A percentile compares a stretch with the other conserved stretches of the same genome.
Evolutionary conservation across 2,113 vertebrate species (phyloP).

Genomic region (Eretmochelys imbricata): DNA sequence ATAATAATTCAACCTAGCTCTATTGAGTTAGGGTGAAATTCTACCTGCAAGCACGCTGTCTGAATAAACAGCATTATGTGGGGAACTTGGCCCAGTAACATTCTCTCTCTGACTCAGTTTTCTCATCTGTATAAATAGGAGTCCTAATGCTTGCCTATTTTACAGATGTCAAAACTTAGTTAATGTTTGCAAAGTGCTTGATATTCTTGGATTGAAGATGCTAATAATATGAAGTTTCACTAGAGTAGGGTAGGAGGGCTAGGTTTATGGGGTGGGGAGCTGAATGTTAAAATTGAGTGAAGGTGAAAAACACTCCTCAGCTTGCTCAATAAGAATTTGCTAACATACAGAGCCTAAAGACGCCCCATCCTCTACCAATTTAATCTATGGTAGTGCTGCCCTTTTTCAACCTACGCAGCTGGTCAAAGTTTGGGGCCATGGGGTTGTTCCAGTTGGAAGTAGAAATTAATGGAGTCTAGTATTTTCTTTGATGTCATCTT

Average conservation of each 20-base stretch:
- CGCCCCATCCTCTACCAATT: neutral
- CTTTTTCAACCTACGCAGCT: too few relatives aligned
- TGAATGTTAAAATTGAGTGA: accelerated
- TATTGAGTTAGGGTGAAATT: accelerated
- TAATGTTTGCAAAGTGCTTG: neutral
- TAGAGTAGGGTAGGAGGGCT: neutral
- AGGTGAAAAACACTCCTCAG: neutral
- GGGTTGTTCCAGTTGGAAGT: too few relatives aligned
- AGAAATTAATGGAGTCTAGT: too few relatives aligned
- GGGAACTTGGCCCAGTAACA: neutral
- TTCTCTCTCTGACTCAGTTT: neutral
- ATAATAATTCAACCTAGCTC: neutral
- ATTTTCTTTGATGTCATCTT: too few relatives aligned
- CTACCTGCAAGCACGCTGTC: neutral
- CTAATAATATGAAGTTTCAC: neutral
- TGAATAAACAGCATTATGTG: accelerated
- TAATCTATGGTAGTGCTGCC: too few relatives aligned
- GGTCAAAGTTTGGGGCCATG: too few relatives aligned
- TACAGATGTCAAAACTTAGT: neutral
- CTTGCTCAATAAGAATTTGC: neutral
- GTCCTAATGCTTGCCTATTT: neutral
- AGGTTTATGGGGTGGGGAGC: neutral
- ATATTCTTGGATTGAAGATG: neutral
- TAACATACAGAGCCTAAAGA: neutral
- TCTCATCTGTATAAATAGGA: neutral